phyloP scores from a whole-genome alignment of 2,888 invertebrate genomes.

The Apocheima hispidaria region DNA sequence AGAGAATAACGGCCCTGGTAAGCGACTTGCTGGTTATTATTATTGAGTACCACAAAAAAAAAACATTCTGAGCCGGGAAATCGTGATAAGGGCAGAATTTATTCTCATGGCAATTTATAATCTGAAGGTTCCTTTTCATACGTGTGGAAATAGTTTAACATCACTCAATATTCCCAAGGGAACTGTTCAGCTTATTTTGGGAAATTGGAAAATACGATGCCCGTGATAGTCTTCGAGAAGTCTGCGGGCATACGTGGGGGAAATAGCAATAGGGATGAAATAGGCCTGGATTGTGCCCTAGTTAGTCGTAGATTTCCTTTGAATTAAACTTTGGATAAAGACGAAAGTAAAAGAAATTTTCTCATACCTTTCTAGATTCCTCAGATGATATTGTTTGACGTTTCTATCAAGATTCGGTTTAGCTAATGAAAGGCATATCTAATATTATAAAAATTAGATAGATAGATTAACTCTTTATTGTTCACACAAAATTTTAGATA shows the following conservation, averaged over 20 bases:
- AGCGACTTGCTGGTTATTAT: too few relatives aligned
- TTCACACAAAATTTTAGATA: too few relatives aligned
- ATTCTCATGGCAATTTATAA: slow-evolving; percentile 51
- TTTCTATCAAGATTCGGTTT: too few relatives aligned
- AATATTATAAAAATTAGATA: too few relatives aligned
- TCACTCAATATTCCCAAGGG: slow-evolving; percentile 43
- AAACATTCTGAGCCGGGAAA: slow-evolving; percentile 14
- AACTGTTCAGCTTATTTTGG: slow-evolving; percentile 39
- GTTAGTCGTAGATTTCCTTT: slow-evolving; percentile 6
- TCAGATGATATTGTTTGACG: too few relatives aligned
- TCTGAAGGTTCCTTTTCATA: slow-evolving; percentile 39
- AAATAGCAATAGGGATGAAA: slow-evolving; percentile 25
- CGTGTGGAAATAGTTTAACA: slow-evolving; percentile 39
- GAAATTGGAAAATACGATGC: slow-evolving; percentile 36
- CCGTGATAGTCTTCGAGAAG: slow-evolving; percentile 28
- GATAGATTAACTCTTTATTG: too few relatives aligned
- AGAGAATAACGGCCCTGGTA: too few relatives aligned
- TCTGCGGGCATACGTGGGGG: slow-evolving; percentile 23
- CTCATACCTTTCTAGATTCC: background rate
- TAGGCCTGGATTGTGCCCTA: slow-evolving; percentile 17
- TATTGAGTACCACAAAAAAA: too few relatives aligned
- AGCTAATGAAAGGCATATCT: too few relatives aligned
- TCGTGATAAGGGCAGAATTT: slow-evolving; percentile 44
- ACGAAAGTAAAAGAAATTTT: background rate
- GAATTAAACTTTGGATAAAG: slow-evolving; percentile 3